Evolutionary conservation across 2,888 invertebrate species (phyloP), one percentile per base, ranked within the genome.

Genomic region (Thalpophila matura): DNA sequence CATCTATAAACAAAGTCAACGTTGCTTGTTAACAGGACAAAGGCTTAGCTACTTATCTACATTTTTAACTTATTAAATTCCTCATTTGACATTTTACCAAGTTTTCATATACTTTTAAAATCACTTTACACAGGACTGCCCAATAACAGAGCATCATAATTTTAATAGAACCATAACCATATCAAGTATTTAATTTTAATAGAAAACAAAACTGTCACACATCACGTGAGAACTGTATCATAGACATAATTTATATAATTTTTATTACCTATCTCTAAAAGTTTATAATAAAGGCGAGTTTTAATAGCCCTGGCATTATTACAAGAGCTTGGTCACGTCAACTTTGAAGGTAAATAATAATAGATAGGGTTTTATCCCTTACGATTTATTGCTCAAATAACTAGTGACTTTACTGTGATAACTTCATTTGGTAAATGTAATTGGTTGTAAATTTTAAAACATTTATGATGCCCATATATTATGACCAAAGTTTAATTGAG

Each of bases 381-480:
- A 66, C 50, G 62, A 69, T 68, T 76, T 80, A 80, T 74, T 65
- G 54, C 64, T 62, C 29, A 43, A 42, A 70, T 70, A 73, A 70
- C 72, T 63, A 71, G 68, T 50, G 65, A 74, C 70, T 75, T 74
- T 72, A 74, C 60, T 70, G 64, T 74, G 66, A 79, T 75, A 79
- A 71, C 74, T 79, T 79, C 68, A 80, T 76, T 81, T 74, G 65
- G 63, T 72, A 62, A 63, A 74, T 74, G 59, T 79, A 81, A 81
- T 77, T 79, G 80, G 80, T 71, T 63, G 64, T 81, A 80, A 83
- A 81, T 79, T 75, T 71, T 53, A 70, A 78, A 71, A 67, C 60
- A 63, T 77, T 82, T 76, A 82, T 73, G 62, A 74, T 51, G 55
- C 1, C 29, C 47, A 55, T 76, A 74, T 66, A 74, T 79, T 69